These are phyloP conservation scores for Epirrita christyi DNA, from an alignment of 2,888 invertebrate genomes.

Conservation along the genomic window DNA sequence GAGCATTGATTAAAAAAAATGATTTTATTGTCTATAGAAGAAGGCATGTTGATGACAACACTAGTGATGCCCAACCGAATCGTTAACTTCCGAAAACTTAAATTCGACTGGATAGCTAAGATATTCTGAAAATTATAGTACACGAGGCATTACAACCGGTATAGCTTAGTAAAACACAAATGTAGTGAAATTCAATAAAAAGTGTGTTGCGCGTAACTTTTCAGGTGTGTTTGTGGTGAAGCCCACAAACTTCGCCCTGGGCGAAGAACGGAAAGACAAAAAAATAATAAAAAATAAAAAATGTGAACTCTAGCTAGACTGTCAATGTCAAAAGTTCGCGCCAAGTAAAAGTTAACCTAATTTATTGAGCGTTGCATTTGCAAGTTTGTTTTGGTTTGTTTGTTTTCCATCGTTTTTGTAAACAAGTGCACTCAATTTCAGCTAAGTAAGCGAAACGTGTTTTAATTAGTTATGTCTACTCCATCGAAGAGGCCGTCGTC, in stretches of 20 bases:
- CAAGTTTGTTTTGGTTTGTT: slow-evolving; percentile 8
- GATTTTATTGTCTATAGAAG: slow-evolving; percentile 60
- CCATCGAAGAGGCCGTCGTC: slow-evolving; percentile 75
- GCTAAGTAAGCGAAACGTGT: slow-evolving; percentile 1
- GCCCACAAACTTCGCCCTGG: too few species aligned
- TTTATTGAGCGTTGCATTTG: background rate
- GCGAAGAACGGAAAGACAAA: too few species aligned
- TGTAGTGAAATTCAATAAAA: too few species aligned
- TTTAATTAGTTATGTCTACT: slow-evolving; percentile 62
- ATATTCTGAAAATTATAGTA: too few species aligned
- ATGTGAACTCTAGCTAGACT: slow-evolving; percentile 2
- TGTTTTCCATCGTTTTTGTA: slow-evolving; percentile 6
- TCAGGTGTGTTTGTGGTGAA: too few species aligned
- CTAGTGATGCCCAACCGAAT: slow-evolving; percentile 45
- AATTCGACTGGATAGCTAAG: background rate
- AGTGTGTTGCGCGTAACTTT: too few species aligned
- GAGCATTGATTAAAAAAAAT: slow-evolving; percentile 78
- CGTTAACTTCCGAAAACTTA: slow-evolving; percentile 25
- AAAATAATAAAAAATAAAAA: too few species aligned
- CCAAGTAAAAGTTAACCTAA: slow-evolving; percentile 20
- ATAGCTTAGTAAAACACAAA: too few species aligned
- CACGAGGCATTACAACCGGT: too few species aligned
- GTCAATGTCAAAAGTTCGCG: slow-evolving; percentile 35
- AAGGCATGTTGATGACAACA: slow-evolving; percentile 52
- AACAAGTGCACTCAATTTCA: slow-evolving; percentile 9